These are phyloP conservation scores for Tetramorium alpestre DNA, from an alignment of 1,140 invertebrate species.

Conservation along the genomic window DNA sequence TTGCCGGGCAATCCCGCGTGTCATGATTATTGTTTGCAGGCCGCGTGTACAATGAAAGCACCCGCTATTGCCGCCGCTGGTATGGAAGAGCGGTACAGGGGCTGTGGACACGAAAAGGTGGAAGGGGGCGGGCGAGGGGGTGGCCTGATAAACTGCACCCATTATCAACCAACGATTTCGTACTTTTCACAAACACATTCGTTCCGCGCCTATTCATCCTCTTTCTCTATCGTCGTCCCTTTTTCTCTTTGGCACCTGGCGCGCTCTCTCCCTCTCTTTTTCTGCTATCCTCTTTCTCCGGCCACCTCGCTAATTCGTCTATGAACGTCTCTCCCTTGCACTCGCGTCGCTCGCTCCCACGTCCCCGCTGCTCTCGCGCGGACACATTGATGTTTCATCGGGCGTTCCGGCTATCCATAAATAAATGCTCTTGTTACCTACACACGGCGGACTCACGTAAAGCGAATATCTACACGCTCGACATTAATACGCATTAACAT, in stretches of 20 bases:
- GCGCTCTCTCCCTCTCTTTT: constrained; percentile 4
- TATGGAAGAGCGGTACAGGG: constrained; percentile 59
- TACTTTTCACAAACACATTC: constrained; percentile 76
- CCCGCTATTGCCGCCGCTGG: constrained; percentile 35
- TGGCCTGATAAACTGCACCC: constrained; percentile 76
- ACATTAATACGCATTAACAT: constrained; percentile 69
- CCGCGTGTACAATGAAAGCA: constrained; percentile 78
- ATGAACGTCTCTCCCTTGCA: constrained; percentile 30
- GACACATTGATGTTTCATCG: constrained; percentile 57
- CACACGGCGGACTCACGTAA: constrained; percentile 40
- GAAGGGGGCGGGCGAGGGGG: neutral
- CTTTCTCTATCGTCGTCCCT: constrained; percentile 6
- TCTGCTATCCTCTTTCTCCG: constrained; percentile 26
- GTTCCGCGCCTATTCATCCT: constrained; percentile 58
- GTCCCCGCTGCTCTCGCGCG: constrained; percentile 5
- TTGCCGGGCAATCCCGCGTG: constrained; percentile 80
- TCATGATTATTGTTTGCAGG: constrained; percentile 82
- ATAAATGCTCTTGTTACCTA: constrained; percentile 61
- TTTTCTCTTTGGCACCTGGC: neutral
- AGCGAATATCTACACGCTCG: constrained; percentile 62
- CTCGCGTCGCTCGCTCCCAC: constrained; percentile 41
- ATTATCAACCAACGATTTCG: constrained; percentile 79
- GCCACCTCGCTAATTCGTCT: constrained; percentile 11
- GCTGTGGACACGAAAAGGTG: constrained; percentile 43
- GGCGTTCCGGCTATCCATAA: constrained; percentile 52